Evolutionary conservation across 2,113 vertebrate species (phyloP).

Genomic region (Neopipo cinnamomea): DNA sequence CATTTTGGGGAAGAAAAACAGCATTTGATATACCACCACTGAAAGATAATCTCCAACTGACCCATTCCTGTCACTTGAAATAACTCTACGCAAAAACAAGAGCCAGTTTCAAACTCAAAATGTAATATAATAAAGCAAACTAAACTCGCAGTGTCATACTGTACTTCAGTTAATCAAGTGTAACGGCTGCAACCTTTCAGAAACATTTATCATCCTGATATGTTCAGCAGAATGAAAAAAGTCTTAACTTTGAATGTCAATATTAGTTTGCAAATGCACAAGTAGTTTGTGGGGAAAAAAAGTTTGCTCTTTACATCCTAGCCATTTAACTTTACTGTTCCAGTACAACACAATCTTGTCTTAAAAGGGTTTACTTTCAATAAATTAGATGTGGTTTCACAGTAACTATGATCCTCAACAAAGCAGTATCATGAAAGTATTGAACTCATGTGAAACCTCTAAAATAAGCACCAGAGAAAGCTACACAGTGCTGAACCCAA

Average conservation of each 20-base stretch:
- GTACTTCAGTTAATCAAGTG: constrained; percentile 1
- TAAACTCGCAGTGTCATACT: background rate
- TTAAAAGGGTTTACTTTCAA: background rate
- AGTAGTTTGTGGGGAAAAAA: background rate
- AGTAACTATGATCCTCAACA: background rate
- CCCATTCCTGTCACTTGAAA: constrained; percentile 8
- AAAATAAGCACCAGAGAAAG: background rate
- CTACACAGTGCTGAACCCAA: background rate
- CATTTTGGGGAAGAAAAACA: background rate
- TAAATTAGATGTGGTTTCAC: background rate
- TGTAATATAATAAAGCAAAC: background rate
- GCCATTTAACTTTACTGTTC: background rate
- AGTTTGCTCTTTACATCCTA: background rate
- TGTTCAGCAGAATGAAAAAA: background rate
- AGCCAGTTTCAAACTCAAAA: constrained; percentile 12
- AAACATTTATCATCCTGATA: constrained; percentile 1
- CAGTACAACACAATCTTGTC: background rate
- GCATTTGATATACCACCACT: background rate
- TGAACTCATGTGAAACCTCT: background rate
- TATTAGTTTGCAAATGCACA: background rate
- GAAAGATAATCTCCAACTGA: constrained; percentile 8
- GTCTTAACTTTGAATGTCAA: background rate
- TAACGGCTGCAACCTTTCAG: background rate
- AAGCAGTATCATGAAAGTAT: background rate
- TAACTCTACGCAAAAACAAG: background rate